A percentile compares a stretch with the other conserved stretches of the same genome.
Evolutionary conservation across 2,113 vertebrate genomes (phyloP).

Genomic region (Rhizomys pruinosus): DNA sequence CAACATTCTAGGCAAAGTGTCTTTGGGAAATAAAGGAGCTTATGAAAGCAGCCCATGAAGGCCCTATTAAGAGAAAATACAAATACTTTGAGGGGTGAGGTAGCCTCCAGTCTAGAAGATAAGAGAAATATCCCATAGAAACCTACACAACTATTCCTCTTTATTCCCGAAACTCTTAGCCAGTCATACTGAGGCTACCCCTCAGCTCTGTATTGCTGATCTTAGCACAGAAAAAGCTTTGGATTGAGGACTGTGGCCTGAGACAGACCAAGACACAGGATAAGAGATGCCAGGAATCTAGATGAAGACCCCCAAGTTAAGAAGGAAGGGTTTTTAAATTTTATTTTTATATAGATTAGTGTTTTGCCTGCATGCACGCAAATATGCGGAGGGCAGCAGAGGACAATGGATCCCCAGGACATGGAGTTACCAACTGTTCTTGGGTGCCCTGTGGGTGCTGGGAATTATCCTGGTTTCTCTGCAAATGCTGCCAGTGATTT

Average conservation of each 20-base stretch:
- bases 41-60: background rate
- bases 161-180: background rate
- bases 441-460: too few relatives aligned
- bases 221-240: background rate
- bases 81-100: background rate
- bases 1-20: background rate
- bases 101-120: background rate
- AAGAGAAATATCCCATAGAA: background rate
- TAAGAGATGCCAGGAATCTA: background rate
- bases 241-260: background rate
- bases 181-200: background rate
- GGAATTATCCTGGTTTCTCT: too few relatives aligned
- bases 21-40: background rate
- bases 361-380: too few relatives aligned
- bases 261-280: accelerated
- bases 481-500: too few relatives aligned
- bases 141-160: background rate
- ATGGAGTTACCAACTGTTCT: too few relatives aligned
- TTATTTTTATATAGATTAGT: too few relatives aligned
- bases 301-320: background rate
- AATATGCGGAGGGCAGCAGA: too few relatives aligned
- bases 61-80: background rate
- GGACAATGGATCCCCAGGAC: too few relatives aligned
- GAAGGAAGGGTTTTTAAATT: background rate
- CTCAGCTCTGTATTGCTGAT: background rate